These are phyloP conservation scores for Clamator glandarius DNA, from an alignment of 2,797 vertebrate species.

Conservation along the genomic window DNA sequence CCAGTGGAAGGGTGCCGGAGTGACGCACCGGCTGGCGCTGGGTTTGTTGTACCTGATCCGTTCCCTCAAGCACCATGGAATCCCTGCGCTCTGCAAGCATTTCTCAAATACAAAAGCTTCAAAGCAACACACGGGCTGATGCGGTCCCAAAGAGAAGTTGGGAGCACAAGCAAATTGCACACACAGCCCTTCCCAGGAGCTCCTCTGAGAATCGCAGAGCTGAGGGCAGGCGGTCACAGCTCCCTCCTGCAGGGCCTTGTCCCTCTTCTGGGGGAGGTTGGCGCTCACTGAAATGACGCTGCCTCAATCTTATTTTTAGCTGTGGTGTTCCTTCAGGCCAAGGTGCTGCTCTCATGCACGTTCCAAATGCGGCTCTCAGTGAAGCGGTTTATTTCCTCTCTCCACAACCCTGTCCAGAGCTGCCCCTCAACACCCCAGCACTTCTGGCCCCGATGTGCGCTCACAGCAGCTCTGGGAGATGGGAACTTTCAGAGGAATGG, in stretches of 20 bases:
- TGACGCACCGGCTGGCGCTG: rapidly evolving
- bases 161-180: rapidly evolving
- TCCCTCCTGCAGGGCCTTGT: background rate
- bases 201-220: background rate
- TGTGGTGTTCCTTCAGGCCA: background rate
- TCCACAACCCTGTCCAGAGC: background rate
- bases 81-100: rapidly evolving
- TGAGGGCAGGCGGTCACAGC: rapidly evolving
- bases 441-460: rapidly evolving
- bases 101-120: background rate
- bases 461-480: background rate
- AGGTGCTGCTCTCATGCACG: background rate
- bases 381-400: rapidly evolving
- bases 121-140: rapidly evolving
- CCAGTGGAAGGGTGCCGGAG: rapidly evolving
- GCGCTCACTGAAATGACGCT: background rate
- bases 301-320: background rate
- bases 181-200: rapidly evolving
- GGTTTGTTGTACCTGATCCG: background rate
- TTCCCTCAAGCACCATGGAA: background rate
- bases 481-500: background rate
- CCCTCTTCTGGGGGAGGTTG: background rate
- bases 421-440: background rate
- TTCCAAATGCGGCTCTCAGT: rapidly evolving
- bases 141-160: rapidly evolving